A percentile compares a stretch with the other conserved stretches of the same genome.
These are phyloP conservation scores for Teinopalpus imperialis DNA, from an alignment of 2,888 invertebrate genomes.

Conservation along the genomic window DNA sequence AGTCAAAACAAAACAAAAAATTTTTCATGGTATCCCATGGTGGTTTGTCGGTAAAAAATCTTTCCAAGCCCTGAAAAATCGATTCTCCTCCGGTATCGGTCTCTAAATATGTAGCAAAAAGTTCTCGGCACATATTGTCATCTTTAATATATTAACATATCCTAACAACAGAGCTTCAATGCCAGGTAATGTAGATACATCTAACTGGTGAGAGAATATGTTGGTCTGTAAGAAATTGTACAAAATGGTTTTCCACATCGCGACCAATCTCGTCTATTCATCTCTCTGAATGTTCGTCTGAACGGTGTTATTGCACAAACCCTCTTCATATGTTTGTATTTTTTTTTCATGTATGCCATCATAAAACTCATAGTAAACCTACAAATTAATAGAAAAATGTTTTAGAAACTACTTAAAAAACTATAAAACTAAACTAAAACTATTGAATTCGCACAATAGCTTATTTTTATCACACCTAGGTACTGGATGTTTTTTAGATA, in stretches of 20 bases:
- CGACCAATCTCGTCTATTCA: no score
- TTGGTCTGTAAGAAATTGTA: no score
- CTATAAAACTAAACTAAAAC: background rate
- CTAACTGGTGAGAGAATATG: no score
- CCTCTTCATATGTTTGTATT: constrained; percentile 28
- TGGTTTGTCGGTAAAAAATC: no score
- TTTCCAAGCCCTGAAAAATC: constrained; percentile 34
- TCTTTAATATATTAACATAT: constrained; percentile 39
- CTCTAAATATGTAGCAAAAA: background rate
- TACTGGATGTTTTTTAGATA: no score
- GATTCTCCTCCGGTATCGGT: constrained; percentile 44
- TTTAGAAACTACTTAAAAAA: constrained; percentile 3
- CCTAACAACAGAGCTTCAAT: no score
- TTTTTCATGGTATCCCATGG: no score
- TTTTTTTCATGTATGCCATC: constrained; percentile 6
- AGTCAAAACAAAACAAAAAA: no score
- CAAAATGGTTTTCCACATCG: background rate
- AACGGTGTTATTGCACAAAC: no score
- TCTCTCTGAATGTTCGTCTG: no score
- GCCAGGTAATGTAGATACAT: constrained; percentile 45
- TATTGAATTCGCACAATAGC: background rate
- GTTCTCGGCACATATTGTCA: constrained; percentile 13
- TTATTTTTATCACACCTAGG: no score
- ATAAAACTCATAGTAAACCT: constrained; percentile 1
- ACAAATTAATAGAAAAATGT: background rate